Percentiles rank a stretch among this genome's conserved stretches.
Evolutionary conservation across 2,113 vertebrate genomes (phyloP).

Genomic region (Stercorarius parasiticus): DNA sequence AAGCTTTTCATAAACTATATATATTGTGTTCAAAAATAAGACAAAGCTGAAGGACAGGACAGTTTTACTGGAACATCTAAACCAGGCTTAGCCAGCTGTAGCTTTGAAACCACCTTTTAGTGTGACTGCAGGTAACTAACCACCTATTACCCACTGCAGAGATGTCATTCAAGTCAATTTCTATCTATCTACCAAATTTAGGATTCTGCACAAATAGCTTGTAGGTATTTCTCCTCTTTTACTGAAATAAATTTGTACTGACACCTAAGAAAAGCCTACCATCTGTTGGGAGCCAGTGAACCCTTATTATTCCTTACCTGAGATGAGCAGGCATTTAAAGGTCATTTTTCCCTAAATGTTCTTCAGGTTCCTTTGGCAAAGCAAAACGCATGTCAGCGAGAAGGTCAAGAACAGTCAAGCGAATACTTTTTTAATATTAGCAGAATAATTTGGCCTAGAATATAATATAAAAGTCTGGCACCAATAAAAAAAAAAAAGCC

Average conservation of each 20-base stretch:
- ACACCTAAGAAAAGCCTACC: conserved; percentile 14
- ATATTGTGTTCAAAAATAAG: not conserved
- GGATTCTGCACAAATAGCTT: conserved; percentile 10
- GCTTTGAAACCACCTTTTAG: not conserved
- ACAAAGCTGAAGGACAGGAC: not conserved
- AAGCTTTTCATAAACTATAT: not conserved
- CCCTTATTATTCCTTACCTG: not conserved
- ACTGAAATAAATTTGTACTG: conserved; percentile 20
- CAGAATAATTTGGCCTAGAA: not conserved
- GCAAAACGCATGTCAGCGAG: not conserved
- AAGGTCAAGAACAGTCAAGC: not conserved
- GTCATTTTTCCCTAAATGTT: not conserved
- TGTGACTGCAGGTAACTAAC: not conserved
- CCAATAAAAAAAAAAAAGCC: not conserved
- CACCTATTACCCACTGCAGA: not conserved
- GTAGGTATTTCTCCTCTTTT: not conserved
- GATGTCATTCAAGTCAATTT: not conserved
- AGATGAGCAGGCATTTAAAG: conserved; percentile 16
- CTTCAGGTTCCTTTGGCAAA: not conserved
- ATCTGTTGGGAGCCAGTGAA: not conserved
- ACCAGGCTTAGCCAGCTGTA: not conserved
- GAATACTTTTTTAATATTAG: not conserved
- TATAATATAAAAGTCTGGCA: not conserved
- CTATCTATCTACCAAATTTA: not conserved
- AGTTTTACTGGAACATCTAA: not conserved